Evolutionary conservation across 2,113 vertebrate species (phyloP), one percentile per base, ranked within the genome.

Genomic region (Bufo gargarizans): DNA sequence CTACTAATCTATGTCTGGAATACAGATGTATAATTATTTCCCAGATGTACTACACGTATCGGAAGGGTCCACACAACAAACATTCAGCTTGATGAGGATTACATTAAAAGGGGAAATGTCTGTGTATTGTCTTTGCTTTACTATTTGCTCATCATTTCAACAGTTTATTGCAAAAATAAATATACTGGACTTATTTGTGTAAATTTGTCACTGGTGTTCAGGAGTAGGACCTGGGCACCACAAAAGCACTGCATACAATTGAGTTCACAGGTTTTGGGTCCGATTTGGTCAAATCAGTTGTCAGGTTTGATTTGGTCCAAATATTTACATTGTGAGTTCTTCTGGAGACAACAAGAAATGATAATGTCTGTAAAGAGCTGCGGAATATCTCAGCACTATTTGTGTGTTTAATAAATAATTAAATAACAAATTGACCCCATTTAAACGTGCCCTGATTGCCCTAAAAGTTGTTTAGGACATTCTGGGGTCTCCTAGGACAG

Each of bases 121-220:
- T 33, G 33, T 6, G 10, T 43, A 45, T 16, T 72, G 69, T 45
- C 71, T 74, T 17, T 74, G 69, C n/a, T 71, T 71, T 71, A 69
- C 9, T 22, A 69, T 69, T 0, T 4, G 45, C 33, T 45, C 69
- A 72, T 45, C 4, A 72, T 45, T 72, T 45, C 4, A 45, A 72
- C 69, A 72, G 69, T 72, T 6, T 72, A 72, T 14, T 45, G 69
- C 33, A 72, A 72, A 72, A 45, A 72, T 72, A 72, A 72, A 72
- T 72, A 72, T 72, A 72, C 33, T 33, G 43, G 33, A 33, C 33
- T 33, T 33, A 33, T 33, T 33, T 33, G 33, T 13, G 33, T 72
- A 16, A 72, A 45, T 33, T 16, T 45, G 33, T 4, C 69, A 45
- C 69, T 45, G 33, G 69, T 72, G 69, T 72, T 72, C 33, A 72